These are phyloP conservation scores for Apotomis turbidana DNA, from an alignment of 2,888 invertebrate species.

Conservation along the genomic window DNA sequence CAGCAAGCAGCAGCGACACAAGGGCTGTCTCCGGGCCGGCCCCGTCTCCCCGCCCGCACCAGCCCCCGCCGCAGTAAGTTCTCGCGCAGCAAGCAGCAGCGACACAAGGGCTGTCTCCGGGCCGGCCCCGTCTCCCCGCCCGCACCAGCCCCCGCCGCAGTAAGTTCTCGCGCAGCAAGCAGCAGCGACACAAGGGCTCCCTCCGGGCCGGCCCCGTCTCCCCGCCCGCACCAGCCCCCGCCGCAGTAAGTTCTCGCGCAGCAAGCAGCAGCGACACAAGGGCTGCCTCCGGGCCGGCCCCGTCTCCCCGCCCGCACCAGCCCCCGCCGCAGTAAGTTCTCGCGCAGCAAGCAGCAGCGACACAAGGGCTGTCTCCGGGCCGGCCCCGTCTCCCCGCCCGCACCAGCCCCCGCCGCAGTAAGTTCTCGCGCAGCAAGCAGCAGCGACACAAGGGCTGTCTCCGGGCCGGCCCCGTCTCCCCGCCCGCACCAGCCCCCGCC, in stretches of 20 bases:
- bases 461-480: constrained; percentile 46
- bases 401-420: too few species aligned
- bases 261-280: constrained; percentile 67
- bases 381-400: constrained; percentile 46
- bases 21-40: constrained; percentile 43
- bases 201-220: constrained; percentile 48
- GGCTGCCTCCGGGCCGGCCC: constrained; percentile 46
- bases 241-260: constrained; percentile 89
- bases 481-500: constrained; percentile 42
- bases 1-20: constrained; percentile 70
- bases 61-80: too few species aligned
- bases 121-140: constrained; percentile 46
- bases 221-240: constrained; percentile 41
- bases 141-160: too few species aligned
- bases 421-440: constrained; percentile 86
- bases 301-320: constrained; percentile 42
- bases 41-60: constrained; percentile 45
- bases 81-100: constrained; percentile 83
- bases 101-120: constrained; percentile 47
- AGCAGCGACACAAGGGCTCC: constrained; percentile 56
- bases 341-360: constrained; percentile 80
- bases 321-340: too few species aligned
- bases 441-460: constrained; percentile 53
- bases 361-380: constrained; percentile 44
- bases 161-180: constrained; percentile 87